phyloP scores from a whole-genome alignment of 1,140 invertebrate genomes.

The Ips nitidus region DNA sequence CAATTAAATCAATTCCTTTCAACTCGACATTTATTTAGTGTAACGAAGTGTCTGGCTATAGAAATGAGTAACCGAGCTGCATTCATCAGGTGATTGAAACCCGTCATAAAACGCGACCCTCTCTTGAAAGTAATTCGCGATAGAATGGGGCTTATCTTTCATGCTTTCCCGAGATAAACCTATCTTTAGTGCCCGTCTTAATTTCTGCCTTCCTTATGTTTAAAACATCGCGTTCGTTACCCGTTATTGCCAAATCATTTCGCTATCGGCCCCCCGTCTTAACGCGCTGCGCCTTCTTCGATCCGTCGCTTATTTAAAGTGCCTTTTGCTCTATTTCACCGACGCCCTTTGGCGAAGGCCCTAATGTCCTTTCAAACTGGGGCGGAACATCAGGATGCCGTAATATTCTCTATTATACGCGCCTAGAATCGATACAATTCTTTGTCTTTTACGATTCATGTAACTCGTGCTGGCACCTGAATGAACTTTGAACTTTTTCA shows the following conservation, averaged over 20 bases:
- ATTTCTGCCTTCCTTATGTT: conserved; percentile 33
- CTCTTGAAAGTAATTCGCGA: conserved; percentile 9
- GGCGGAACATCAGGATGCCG: neutral
- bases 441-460: neutral
- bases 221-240: conserved; percentile 33
- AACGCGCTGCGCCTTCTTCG: conserved; percentile 22
- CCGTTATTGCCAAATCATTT: conserved; percentile 33
- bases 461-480: no score
- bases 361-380: conserved; percentile 4
- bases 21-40: no score
- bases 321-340: conserved; percentile 32
- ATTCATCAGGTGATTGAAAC: neutral
- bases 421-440: neutral
- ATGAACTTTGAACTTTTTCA: neutral
- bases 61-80: no score
- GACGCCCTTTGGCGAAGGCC: conserved; percentile 19
- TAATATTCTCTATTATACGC: neutral
- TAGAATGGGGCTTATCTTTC: conserved; percentile 12
- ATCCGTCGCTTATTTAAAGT: conserved; percentile 28
- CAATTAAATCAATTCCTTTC: no score
- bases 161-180: conserved; percentile 19
- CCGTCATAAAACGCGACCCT: conserved; percentile 5
- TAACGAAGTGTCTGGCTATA: no score
- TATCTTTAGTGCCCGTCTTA: conserved; percentile 28
- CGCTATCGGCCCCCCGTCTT: conserved; percentile 25